phyloP scores from a whole-genome alignment of 2,888 invertebrate genomes.

The Chorisops tibialis region DNA sequence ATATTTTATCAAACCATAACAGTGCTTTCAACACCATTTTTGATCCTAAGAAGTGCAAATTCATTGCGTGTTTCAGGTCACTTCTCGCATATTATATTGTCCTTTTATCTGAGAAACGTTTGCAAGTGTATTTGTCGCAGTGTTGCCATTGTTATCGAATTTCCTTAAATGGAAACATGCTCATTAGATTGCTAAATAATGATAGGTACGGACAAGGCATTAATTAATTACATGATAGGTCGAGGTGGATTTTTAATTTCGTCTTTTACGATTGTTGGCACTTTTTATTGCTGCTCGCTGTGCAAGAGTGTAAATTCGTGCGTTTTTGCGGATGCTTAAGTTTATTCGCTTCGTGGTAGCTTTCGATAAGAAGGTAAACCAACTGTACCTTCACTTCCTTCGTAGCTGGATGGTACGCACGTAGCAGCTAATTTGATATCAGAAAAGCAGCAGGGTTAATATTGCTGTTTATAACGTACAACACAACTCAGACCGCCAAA shows the following conservation, averaged over 20 bases:
- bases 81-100: constrained; percentile 10
- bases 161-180: constrained; percentile 25
- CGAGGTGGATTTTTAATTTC: constrained; percentile 14
- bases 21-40: constrained; percentile 8
- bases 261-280: constrained; percentile 20
- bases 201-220: constrained; percentile 25
- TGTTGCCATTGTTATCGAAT: constrained; percentile 16
- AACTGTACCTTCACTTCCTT: too few species aligned
- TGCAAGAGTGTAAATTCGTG: constrained; percentile 8
- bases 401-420: too few species aligned
- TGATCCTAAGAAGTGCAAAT: constrained; percentile 3
- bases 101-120: constrained; percentile 14
- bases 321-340: constrained; percentile 6
- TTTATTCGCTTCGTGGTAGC: constrained; percentile 1
- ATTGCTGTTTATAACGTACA: constrained; percentile 17
- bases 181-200: constrained; percentile 20
- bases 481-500: constrained; percentile 4
- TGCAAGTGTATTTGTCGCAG: not conserved
- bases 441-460: too few species aligned
- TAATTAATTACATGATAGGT: constrained; percentile 24
- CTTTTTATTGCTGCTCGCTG: constrained; percentile 18
- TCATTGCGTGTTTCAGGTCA: constrained; percentile 14
- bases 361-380: constrained; percentile 11
- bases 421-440: too few species aligned
- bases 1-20: too few species aligned